Evolutionary conservation across 37 sponge, comb jelly and placozoan genomes (phyloP), one percentile per base, ranked within the genome.

Genomic region (Spongilla lacustris): DNA sequence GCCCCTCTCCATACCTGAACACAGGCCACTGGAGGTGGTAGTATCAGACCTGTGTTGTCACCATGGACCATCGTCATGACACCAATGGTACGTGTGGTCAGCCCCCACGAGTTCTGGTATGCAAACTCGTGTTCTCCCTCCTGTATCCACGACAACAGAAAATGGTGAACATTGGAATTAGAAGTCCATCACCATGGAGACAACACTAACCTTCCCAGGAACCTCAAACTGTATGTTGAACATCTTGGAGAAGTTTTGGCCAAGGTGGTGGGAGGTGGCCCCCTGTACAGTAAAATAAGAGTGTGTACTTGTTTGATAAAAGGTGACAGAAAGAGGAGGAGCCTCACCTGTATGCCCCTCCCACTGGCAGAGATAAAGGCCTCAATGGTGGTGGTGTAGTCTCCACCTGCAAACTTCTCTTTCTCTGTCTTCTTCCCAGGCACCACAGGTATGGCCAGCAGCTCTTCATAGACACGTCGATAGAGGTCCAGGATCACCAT

Each of bases 171-270:
- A n/a, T n/a, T n/a, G n/a, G n/a, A n/a, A 13, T 5, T 25, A 4
- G 10, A 8, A 25, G 41, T 41, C 31, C 23, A 24, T 74, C 34
- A 3, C 23, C 23, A 35, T 74, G 34, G 29, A 22, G 34, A 36
- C 34, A 22, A 23, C 19, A 17, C 14, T 17, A 10, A 84, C 88
- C 38, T 76, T 82, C 41, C 77, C 74, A 24, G 99, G 99, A 73
- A 94, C 91, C 78, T 99, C 96, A 88, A 97, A 92, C 23, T 37
- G 68, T 27, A 99, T 99, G 33, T 94, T 93, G 90, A 97, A 99
- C 99, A 99, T 99, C 48, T 95, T 95, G 46, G 98, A 93, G 77
- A 99, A 99, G 85, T 99, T 99, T 90, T 99, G 99, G 14, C 99
- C 99, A 41, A 99, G 82, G 73, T 99, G 99, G 81, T 99, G 99